Evolutionary conservation across 2,113 vertebrate species (phyloP).

Genomic region (Vidua macroura): DNA sequence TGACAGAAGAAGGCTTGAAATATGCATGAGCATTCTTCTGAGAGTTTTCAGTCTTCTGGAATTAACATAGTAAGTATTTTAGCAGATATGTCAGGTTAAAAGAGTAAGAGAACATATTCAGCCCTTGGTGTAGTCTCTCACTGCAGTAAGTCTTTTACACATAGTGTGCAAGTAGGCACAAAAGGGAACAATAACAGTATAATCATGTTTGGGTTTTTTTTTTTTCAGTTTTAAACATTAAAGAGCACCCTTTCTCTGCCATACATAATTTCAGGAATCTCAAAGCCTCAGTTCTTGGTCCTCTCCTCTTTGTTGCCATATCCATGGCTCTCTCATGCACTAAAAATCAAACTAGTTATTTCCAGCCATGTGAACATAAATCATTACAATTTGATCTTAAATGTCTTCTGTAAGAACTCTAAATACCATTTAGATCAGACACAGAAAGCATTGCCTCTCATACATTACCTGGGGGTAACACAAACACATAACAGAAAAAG

Average conservation of each 20-base stretch:
- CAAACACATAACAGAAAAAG: background rate
- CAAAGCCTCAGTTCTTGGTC: background rate
- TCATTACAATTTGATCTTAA: background rate
- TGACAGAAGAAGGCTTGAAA: background rate
- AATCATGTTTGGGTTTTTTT: background rate
- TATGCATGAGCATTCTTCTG: constrained; percentile 14
- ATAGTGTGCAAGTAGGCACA: background rate
- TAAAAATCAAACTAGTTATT: background rate
- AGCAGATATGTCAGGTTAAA: background rate
- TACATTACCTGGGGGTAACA: background rate
- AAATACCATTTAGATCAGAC: background rate
- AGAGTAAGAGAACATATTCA: background rate
- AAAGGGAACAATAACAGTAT: background rate
- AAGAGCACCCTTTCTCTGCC: background rate
- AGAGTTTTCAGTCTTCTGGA: background rate
- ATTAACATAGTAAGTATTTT: constrained; percentile 12
- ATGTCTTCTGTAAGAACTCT: background rate
- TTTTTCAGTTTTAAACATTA: background rate
- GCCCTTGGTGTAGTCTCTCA: background rate
- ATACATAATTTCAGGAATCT: background rate
- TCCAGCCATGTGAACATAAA: background rate
- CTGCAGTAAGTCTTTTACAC: background rate
- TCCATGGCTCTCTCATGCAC: background rate
- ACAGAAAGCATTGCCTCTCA: background rate
- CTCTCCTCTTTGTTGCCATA: background rate